phyloP scores from a whole-genome alignment of 2,113 vertebrate species.

The Mesocricetus auratus region DNA sequence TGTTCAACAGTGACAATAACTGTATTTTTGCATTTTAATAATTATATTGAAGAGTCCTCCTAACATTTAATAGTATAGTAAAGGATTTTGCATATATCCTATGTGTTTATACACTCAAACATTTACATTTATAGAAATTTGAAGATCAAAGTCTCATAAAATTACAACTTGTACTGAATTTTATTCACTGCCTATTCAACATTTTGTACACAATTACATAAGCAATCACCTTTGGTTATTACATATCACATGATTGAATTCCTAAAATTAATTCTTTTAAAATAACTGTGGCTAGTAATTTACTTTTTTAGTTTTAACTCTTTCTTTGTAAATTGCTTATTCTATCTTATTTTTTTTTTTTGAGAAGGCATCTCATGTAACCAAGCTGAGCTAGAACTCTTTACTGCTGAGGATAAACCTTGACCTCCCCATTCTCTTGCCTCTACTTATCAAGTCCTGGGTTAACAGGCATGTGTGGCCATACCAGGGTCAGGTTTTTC shows the following conservation, averaged over 20 bases:
- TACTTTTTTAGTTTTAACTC: slow-evolving; percentile 11
- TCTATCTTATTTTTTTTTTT: neutral
- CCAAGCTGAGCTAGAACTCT: neutral
- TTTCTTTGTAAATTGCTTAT: neutral
- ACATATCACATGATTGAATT: neutral
- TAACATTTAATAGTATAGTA: neutral
- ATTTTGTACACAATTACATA: neutral
- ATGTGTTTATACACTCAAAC: neutral
- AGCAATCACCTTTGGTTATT: neutral
- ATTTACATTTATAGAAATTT: neutral
- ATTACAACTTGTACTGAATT: neutral
- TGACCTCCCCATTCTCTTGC: neutral
- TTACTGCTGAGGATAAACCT: neutral
- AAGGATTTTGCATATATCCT: neutral
- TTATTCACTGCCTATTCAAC: neutral
- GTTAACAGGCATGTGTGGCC: neutral
- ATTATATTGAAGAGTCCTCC: neutral
- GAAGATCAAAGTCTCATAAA: neutral
- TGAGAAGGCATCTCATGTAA: neutral
- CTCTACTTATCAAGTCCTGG: neutral
- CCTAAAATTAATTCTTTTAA: neutral
- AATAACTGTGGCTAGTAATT: neutral
- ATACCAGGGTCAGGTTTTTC: neutral
- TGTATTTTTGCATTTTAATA: neutral
- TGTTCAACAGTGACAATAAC: neutral